Percentiles rank a stretch among this genome's conserved stretches.
These are phyloP conservation scores for Darevskia nairensis DNA, from an alignment of 2,797 vertebrate genomes.

Conservation along the genomic window DNA sequence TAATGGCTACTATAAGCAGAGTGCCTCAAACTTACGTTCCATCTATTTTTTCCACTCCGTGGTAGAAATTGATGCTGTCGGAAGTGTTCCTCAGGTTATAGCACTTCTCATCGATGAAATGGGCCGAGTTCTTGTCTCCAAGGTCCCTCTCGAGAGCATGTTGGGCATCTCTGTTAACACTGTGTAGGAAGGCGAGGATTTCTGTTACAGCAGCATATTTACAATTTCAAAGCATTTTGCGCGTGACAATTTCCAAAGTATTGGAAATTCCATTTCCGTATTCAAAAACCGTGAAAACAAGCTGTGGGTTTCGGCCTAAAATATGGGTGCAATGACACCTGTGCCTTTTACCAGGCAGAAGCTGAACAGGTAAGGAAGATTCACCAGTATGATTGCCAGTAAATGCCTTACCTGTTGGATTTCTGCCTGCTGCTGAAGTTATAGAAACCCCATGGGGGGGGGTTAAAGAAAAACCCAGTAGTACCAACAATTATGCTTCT, in stretches of 20 bases:
- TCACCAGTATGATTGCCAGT: not conserved
- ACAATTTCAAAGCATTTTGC: not conserved
- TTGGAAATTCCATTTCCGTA: not conserved
- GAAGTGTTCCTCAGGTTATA: conserved; percentile 71
- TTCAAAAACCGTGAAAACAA: not conserved
- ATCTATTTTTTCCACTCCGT: conserved; percentile 63
- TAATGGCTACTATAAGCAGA: not conserved
- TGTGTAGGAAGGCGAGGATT: conserved; percentile 39
- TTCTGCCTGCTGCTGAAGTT: not conserved
- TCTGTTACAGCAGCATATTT: not conserved
- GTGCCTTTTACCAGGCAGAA: not conserved
- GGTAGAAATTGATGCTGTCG: conserved; percentile 65
- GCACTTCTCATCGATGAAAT: conserved; percentile 73
- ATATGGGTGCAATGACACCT: not conserved
- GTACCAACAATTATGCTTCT: not conserved
- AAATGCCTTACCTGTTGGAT: not conserved
- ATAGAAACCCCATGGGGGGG: not conserved
- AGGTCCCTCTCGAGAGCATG: conserved; percentile 69
- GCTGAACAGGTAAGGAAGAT: not conserved
- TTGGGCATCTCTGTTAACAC: conserved; percentile 72
- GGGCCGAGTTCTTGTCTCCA: conserved; percentile 68
- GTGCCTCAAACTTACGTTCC: conserved; percentile 42
- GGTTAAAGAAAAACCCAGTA: not conserved
- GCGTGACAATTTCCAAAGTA: not conserved
- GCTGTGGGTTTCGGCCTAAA: no score